Conservation (phyloP, 2,113 vertebrate species). For the Carollia perspicillata region DNA sequence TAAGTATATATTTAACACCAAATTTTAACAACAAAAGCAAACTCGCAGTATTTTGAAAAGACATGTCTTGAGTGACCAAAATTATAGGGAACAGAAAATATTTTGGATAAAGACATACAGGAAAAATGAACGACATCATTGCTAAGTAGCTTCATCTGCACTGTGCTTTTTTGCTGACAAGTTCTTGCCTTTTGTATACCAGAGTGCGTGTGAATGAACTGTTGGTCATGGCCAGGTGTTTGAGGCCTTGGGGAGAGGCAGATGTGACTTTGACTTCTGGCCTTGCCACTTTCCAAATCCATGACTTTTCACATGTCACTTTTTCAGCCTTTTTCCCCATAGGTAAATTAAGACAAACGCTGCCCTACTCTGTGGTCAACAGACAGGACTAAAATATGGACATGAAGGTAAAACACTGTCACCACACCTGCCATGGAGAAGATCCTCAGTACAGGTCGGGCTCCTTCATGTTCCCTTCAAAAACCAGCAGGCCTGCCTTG, state of each 20-base stretch:
- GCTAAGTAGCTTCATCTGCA: neutral
- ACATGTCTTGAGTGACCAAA: neutral
- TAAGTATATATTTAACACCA: neutral
- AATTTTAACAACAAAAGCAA: neutral
- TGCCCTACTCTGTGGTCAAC: neutral
- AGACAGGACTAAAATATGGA: neutral
- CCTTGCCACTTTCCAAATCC: neutral
- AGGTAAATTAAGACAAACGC: neutral
- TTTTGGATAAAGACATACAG: neutral
- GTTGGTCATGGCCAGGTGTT: neutral
- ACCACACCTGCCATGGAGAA: neutral
- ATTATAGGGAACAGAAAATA: neutral
- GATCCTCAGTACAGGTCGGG: neutral
- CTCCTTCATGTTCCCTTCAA: neutral
- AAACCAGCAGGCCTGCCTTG: neutral
- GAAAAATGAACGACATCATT: neutral
- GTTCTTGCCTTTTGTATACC: neutral
- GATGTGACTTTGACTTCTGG: neutral
- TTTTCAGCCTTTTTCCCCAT: neutral
- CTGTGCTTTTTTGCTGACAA: neutral
- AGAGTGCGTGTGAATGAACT: neutral
- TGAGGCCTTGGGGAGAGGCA: neutral
- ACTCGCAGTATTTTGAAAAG: neutral
- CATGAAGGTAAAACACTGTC: neutral
- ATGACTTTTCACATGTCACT: neutral